Evolutionary conservation across 2,113 vertebrate genomes (phyloP), one percentile per base, ranked within the genome.

Genomic region (Larimichthys polyactis): DNA sequence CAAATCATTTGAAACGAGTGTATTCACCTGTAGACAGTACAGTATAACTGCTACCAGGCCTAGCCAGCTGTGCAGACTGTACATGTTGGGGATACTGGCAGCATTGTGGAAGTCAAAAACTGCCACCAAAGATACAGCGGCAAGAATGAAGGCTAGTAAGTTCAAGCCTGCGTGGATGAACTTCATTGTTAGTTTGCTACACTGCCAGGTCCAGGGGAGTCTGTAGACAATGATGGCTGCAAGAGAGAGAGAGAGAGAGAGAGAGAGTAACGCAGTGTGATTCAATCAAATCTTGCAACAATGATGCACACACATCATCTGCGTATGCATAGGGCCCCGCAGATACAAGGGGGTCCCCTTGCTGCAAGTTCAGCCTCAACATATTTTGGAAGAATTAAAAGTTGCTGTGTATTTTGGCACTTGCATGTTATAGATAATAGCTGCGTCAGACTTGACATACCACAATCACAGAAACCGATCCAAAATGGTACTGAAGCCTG

Each of bases 31-130:
- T 16, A 96, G 71, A 64, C 92, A 5, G 32, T 96, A 98, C 43
- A 97, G 85, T 77, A 97, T 91, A 71, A 98, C 90, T 24, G 90
- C 96, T 12, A 51, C n/a, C 86, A 99, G 87, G 20, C 98, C 98
- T 82, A 99, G 82, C 98, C 98, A 99, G 95, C 98, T 99, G 94
- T 99, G 98, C 72, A 99, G 93, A 80, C 97, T 99, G 94, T 99
- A 99, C 97, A 99, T 97, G 89, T 99, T 97, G 75, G 97, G 95
- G 82, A 97, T 97, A 1, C 85, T 92, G 15, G n/a, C 64, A 75
- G 76, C 63, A 60, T 97, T 97, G 93, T 98, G 98, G 91, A 89
- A 97, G 3, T 99, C 97, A 93, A 99, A 99, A 71, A 94, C 98
- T 0, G 98, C 97, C 83, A 98, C 96, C 87, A 97, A 62, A 29